Evolutionary conservation across 2,797 vertebrate species (phyloP).

Genomic region (Cirrhinus mrigala): DNA sequence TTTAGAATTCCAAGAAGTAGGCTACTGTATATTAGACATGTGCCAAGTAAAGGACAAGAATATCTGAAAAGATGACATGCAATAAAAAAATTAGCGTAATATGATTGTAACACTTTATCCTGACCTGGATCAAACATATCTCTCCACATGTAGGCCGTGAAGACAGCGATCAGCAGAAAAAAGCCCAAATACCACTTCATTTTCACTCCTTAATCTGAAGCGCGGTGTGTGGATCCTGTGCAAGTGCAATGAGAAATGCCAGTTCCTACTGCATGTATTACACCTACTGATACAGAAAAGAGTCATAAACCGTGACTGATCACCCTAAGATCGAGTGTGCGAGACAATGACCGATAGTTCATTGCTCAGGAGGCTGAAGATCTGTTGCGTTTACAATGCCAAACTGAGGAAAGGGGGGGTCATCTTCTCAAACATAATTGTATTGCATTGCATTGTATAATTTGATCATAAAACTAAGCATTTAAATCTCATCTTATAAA

Average conservation of each 20-base stretch:
- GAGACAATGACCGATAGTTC: neutral
- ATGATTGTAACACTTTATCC: neutral
- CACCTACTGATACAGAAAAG: neutral
- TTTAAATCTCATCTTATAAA: no score
- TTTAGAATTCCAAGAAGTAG: neutral
- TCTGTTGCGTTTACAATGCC: neutral
- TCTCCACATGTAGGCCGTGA: conserved; percentile 42
- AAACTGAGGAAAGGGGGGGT: no score
- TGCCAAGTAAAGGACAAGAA: neutral
- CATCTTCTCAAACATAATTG: no score
- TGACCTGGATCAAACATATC: conserved; percentile 56
- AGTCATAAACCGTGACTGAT: conserved; percentile 1
- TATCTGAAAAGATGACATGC: neutral
- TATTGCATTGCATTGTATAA: no score
- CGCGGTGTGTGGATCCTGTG: neutral
- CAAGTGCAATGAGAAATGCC: neutral
- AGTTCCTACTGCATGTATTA: neutral
- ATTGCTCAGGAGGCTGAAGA: neutral
- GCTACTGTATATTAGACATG: neutral
- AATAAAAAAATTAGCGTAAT: neutral
- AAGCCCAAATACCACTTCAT: neutral
- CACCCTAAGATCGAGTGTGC: neutral
- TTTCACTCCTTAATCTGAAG: neutral
- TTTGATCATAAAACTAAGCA: no score
- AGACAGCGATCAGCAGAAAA: neutral